Evolutionary conservation across 1,140 invertebrate genomes (phyloP).

Genomic region (Nylanderia fulva): DNA sequence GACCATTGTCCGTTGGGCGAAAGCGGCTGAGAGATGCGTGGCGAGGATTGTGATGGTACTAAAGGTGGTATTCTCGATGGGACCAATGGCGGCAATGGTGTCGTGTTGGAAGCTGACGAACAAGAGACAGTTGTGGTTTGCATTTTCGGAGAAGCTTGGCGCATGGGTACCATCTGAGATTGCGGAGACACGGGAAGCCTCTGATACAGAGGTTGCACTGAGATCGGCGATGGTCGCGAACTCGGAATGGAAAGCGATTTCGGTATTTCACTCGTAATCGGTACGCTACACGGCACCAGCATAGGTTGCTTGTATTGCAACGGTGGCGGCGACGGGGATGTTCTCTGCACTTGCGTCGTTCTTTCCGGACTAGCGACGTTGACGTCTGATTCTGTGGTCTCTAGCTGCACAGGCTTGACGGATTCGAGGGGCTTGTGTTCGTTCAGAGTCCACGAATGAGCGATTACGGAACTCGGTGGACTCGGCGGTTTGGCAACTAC

Average conservation of each 20-base stretch:
- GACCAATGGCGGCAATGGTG: constrained; percentile 74
- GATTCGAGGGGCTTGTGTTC: constrained; percentile 76
- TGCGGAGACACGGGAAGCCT: constrained; percentile 81
- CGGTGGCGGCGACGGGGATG: constrained; percentile 63
- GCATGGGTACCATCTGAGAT: constrained; percentile 78
- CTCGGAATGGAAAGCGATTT: constrained; percentile 71
- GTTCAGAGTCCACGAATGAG: constrained; percentile 81
- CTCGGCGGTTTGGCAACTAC: constrained; percentile 67
- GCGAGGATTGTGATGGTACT: constrained; percentile 76
- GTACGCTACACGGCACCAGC: constrained; percentile 68
- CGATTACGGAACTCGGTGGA: constrained; percentile 78
- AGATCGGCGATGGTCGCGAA: constrained; percentile 74
- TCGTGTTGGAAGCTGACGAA: constrained; percentile 59
- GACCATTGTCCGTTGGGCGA: constrained; percentile 84
- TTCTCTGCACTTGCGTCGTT: constrained; percentile 32
- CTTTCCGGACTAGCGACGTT: constrained; percentile 61
- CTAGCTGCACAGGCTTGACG: constrained; percentile 48
- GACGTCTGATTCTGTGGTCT: constrained; percentile 39
- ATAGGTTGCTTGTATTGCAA: constrained; percentile 76
- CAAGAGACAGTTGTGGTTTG: constrained; percentile 68
- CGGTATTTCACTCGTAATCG: constrained; percentile 71
- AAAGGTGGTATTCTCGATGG: constrained; percentile 78
- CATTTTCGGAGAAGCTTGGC: constrained; percentile 81
- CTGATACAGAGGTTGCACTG: constrained; percentile 80
- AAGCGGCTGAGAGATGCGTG: constrained; percentile 76